Evolutionary conservation across 2,888 invertebrate genomes (phyloP), one percentile per base, ranked within the genome.

Genomic region (Leptinotarsa haldemani): DNA sequence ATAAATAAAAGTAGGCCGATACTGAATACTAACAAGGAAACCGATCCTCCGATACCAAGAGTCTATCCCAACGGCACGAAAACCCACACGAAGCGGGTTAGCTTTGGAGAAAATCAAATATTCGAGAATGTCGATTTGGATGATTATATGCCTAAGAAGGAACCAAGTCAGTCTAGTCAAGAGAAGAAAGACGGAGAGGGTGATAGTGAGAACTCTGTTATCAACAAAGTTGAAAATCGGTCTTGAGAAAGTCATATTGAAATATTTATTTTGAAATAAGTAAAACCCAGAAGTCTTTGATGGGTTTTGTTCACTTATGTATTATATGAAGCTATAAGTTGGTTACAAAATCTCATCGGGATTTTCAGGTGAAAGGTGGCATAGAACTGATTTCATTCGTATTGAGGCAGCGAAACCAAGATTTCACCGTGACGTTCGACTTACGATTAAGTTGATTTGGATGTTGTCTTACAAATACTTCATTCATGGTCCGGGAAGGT

Each of bases 81-180:
- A 78, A 83, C 80, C 4, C 82, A 85, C 69, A 80, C 82, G 40
- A 87, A 87, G 78, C 79, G 85, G n/a, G 87, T 87, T 16, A 87
- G 87, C 81, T 87, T 87, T 79, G 87, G 87, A 1, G 86, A 87
- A 75, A 87, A 86, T 75, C 52, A 74, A 71, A 84, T 87, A 70
- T 85, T 85, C 77, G 85, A 86, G 78, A 84, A 83, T 73, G 82
- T 84, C 48, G 84, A 83, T 76, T 76, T 82, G 25, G 83, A 85
- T 18, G 80, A 83, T 81, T 81, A 82, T 69, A 76, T 80, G 15
- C 16, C 65, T 13, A 58, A 67, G 40, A 72, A 68, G 50, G 69
- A 65, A 50, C 64, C 74, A 47, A 13, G 56, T 16, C 65, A 22
- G n/a, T 67, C 74, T 70, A 75, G 70, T 74, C 74, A 64, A 64